A percentile compares a stretch with the other conserved stretches of the same genome.
phyloP scores from a whole-genome alignment of 2,888 invertebrate species.

The Drosophila lutescens region DNA sequence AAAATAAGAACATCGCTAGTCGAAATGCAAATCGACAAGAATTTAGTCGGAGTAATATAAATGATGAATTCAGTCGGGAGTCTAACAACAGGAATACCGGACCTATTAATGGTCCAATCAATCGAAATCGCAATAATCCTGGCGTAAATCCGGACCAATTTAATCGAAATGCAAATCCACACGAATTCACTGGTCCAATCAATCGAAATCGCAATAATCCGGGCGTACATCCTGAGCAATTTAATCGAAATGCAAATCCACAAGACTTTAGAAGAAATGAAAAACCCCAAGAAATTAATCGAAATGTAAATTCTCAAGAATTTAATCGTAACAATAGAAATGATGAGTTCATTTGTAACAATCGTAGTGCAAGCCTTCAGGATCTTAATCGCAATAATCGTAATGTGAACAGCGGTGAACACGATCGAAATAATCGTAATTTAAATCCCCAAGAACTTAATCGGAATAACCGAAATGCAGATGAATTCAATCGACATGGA shows the following conservation, averaged over 20 bases:
- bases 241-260: too few species aligned
- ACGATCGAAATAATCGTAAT: neutral
- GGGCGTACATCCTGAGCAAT: too few species aligned
- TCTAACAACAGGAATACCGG: neutral
- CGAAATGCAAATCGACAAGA: neutral
- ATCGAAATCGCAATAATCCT: neutral
- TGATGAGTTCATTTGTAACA: neutral
- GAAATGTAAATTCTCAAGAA: neutral
- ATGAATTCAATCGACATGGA: neutral
- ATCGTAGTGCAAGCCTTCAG: neutral
- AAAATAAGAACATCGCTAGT: neutral
- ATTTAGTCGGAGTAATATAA: neutral
- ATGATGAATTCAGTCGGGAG: too few species aligned
- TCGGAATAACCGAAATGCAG: neutral
- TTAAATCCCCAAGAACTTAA: neutral
- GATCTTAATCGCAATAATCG: conserved; percentile 9
- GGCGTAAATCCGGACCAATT: too few species aligned
- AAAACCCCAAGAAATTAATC: neutral
- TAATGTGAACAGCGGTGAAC: neutral
- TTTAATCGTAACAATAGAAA: neutral
- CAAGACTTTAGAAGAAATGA: neutral
- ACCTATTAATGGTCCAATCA: neutral
- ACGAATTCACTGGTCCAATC: neutral
- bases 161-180: too few species aligned
- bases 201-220: neutral